phyloP scores from a whole-genome alignment of 2,797 vertebrate species.

The Tamandua tetradactyla region DNA sequence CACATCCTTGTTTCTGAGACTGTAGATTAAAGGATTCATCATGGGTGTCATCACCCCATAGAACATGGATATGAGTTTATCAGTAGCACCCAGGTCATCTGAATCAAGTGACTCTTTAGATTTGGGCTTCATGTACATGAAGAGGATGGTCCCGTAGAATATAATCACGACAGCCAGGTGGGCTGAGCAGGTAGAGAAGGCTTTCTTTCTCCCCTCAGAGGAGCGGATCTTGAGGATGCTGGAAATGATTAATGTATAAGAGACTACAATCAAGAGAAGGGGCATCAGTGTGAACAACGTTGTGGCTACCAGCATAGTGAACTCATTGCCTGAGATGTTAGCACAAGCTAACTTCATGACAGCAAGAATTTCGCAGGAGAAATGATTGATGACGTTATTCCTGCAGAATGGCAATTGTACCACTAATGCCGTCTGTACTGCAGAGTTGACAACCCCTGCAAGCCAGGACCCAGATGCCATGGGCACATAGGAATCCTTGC shows the following conservation, averaged over 20 bases:
- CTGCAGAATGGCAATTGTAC: constrained; percentile 46
- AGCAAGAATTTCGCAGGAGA: constrained; percentile 65
- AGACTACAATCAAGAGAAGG: constrained; percentile 52
- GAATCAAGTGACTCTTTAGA: background rate
- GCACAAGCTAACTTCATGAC: constrained; percentile 62
- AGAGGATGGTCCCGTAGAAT: constrained; percentile 70
- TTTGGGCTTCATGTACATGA: constrained; percentile 72
- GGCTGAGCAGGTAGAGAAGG: constrained; percentile 64
- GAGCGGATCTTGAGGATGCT: constrained; percentile 48
- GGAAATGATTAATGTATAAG: constrained; percentile 32
- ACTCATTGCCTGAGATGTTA: constrained; percentile 57
- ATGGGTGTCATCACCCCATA: constrained; percentile 69
- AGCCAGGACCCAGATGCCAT: constrained; percentile 63
- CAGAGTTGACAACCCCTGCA: constrained; percentile 4
- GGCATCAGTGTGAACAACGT: constrained; percentile 59
- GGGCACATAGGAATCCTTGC: constrained; percentile 49
- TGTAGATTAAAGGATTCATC: constrained; percentile 39
- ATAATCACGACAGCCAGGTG: constrained; percentile 64
- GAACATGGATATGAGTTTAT: constrained; percentile 70
- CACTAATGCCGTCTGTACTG: background rate
- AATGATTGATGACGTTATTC: constrained; percentile 52
- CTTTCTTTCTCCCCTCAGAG: constrained; percentile 35
- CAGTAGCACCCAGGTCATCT: background rate
- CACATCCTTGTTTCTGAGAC: too few species aligned
- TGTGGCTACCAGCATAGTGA: constrained; percentile 43